Conservation (phyloP, 1,140 invertebrate species). For the Bombus waltoni region DNA sequence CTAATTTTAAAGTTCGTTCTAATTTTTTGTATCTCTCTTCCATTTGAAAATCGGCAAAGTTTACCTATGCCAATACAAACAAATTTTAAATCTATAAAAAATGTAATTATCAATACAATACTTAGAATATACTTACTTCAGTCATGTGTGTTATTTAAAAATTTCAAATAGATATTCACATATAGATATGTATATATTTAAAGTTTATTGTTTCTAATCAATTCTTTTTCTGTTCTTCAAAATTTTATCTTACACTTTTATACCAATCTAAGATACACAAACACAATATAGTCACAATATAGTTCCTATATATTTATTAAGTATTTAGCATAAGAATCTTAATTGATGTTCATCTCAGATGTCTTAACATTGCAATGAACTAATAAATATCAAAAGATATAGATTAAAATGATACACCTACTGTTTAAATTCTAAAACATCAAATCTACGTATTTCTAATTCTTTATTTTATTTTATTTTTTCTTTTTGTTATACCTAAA, state of each 20-base stretch:
- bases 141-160: neutral
- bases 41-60: slow-evolving; percentile 58
- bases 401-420: too few species aligned
- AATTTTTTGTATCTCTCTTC: slow-evolving; percentile 68
- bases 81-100: neutral
- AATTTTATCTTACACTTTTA: neutral
- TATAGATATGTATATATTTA: neutral
- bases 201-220: neutral
- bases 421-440: neutral
- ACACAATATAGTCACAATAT: too few species aligned
- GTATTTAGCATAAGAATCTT: neutral
- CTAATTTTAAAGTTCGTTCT: slow-evolving; percentile 58
- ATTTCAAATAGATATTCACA: neutral
- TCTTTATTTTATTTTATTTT: neutral
- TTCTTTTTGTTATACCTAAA: neutral
- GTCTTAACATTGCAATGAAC: too few species aligned
- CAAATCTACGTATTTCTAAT: neutral
- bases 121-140: neutral
- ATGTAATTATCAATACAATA: neutral
- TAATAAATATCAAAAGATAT: too few species aligned
- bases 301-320: too few species aligned
- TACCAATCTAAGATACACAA: neutral
- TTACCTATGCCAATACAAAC: slow-evolving; percentile 51
- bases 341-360: neutral
- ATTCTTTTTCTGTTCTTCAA: too few species aligned